Conservation (phyloP, 2,113 vertebrate species). For the Psammodynastes pulverulentus region DNA sequence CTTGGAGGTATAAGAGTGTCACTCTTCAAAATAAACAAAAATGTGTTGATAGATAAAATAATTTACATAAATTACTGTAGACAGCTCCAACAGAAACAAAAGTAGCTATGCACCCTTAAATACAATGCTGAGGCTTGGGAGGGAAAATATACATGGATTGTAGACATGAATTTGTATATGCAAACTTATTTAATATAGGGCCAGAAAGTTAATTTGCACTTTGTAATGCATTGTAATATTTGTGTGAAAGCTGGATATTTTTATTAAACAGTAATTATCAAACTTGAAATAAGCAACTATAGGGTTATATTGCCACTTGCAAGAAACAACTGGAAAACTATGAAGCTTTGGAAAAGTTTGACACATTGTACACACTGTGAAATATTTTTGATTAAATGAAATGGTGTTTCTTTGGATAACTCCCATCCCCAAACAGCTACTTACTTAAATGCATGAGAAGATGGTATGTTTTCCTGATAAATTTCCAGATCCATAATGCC, state of each 20-base stretch:
- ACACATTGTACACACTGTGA: conserved; percentile 29
- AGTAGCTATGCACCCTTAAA: background rate
- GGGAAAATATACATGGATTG: background rate
- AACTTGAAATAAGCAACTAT: background rate
- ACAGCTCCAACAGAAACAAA: background rate
- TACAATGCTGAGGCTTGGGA: background rate
- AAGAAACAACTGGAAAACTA: conserved; percentile 33
- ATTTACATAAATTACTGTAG: background rate
- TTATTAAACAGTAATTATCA: background rate
- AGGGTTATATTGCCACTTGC: conserved; percentile 1
- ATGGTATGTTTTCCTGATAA: conserved; percentile 82
- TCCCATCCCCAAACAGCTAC: conserved; percentile 59
- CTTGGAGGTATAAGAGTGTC: background rate
- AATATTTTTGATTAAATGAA: conserved; percentile 60
- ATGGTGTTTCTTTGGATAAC: conserved; percentile 47
- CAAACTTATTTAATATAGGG: background rate
- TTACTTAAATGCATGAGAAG: conserved; percentile 85
- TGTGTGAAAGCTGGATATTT: background rate
- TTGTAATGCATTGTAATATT: background rate
- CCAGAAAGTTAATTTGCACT: background rate
- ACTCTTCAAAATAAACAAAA: background rate
- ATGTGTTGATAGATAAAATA: background rate
- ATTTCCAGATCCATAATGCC: conserved; percentile 88
- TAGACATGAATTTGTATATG: background rate
- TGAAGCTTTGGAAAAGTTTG: conserved; percentile 17